phyloP scores from a whole-genome alignment of 2,797 vertebrate species.

The Trachops cirrhosus region DNA sequence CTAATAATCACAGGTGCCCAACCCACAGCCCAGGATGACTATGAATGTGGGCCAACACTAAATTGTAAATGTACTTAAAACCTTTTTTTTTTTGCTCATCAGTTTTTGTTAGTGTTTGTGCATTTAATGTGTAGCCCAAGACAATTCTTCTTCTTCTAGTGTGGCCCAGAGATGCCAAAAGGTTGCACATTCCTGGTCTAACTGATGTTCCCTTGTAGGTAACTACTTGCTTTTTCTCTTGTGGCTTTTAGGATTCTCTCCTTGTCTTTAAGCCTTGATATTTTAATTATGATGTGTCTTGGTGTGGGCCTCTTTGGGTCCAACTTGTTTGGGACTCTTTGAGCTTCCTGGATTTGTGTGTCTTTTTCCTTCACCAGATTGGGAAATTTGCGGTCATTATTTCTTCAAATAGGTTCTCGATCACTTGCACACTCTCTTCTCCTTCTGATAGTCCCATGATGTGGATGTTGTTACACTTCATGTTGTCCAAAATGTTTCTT shows the following conservation, averaged over 20 bases:
- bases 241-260: neutral
- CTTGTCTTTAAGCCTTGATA: neutral
- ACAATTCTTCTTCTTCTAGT: no score
- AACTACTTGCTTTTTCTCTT: neutral
- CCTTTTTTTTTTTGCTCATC: no score
- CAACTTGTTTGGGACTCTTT: neutral
- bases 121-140: no score
- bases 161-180: no score
- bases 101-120: no score
- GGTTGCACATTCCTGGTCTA: neutral
- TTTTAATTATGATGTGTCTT: neutral
- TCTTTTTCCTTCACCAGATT: neutral
- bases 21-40: no score
- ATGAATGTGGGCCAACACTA: no score
- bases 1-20: no score
- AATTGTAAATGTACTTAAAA: no score
- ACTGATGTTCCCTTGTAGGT: neutral
- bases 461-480: neutral
- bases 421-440: neutral
- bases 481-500: neutral
- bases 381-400: neutral
- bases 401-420: neutral
- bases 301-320: neutral
- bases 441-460: neutral
- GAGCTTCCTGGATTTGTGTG: neutral